Evolutionary conservation across 2,888 invertebrate species (phyloP).

Genomic region (Autographa gamma): DNA sequence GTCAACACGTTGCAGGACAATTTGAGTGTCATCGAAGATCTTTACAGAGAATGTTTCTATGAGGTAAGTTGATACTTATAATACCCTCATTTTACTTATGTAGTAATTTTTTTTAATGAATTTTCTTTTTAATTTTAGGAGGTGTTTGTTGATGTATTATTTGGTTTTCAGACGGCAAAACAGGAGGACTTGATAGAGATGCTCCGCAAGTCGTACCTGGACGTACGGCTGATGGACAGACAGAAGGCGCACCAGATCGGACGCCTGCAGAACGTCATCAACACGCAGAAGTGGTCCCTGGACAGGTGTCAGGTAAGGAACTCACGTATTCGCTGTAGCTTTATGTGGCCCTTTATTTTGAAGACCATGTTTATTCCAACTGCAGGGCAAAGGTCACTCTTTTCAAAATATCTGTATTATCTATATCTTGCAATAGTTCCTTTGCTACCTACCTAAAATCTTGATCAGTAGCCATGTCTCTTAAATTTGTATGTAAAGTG

Average conservation of each 20-base stretch:
- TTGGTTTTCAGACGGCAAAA: constrained; percentile 72
- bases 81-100: not conserved
- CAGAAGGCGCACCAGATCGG: constrained; percentile 71
- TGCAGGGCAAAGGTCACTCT: no score
- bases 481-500: no score
- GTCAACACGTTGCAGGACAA: constrained; percentile 75
- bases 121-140: not conserved
- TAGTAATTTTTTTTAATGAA: no score
- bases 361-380: no score
- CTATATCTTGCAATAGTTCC: no score
- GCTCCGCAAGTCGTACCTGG: constrained; percentile 75
- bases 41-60: constrained; percentile 83
- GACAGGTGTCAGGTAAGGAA: constrained; percentile 72
- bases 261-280: constrained; percentile 67
- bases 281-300: constrained; percentile 72
- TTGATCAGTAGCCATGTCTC: no score
- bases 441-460: no score
- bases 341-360: no score
- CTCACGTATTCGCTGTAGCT: no score
- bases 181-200: constrained; percentile 80
- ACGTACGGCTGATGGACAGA: constrained; percentile 73
- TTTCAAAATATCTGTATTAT: no score
- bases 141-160: not conserved
- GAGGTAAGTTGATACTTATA: constrained; percentile 72
- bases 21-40: constrained; percentile 77